phyloP scores from a whole-genome alignment of 1,140 invertebrate genomes.

The Nymphalis io region DNA sequence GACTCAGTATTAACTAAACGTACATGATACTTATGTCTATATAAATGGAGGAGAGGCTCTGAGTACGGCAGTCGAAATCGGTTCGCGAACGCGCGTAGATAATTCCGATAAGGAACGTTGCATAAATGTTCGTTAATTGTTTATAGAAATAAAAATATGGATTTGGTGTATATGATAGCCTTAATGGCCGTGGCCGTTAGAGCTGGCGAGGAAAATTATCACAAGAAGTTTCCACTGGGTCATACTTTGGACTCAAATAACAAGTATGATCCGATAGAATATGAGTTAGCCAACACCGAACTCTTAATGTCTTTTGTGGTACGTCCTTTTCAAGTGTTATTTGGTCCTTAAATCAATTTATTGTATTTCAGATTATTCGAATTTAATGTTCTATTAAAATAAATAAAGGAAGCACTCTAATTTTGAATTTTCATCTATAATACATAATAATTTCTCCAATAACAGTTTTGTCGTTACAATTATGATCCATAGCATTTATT shows the following conservation, averaged over 20 bases:
- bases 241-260: constrained; percentile 39
- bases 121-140: constrained; percentile 22
- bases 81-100: constrained; percentile 64
- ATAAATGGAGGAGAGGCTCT: constrained; percentile 66
- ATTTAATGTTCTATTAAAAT: neutral
- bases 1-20: constrained; percentile 29
- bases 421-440: too few species aligned
- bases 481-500: constrained; percentile 1
- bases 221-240: constrained; percentile 15
- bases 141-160: constrained; percentile 44
- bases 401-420: neutral
- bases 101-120: constrained; percentile 44
- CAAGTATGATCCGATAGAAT: constrained; percentile 42
- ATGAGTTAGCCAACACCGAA: constrained; percentile 53
- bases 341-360: neutral
- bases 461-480: neutral
- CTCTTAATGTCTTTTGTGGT: constrained; percentile 65
- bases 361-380: neutral
- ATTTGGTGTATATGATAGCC: constrained; percentile 43
- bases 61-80: constrained; percentile 68
- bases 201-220: constrained; percentile 33
- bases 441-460: neutral
- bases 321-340: constrained; percentile 39
- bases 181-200: constrained; percentile 39
- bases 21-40: constrained; percentile 60